These are phyloP conservation scores for Abscondita cerata DNA, from an alignment of 2,888 invertebrate genomes.

Conservation along the genomic window DNA sequence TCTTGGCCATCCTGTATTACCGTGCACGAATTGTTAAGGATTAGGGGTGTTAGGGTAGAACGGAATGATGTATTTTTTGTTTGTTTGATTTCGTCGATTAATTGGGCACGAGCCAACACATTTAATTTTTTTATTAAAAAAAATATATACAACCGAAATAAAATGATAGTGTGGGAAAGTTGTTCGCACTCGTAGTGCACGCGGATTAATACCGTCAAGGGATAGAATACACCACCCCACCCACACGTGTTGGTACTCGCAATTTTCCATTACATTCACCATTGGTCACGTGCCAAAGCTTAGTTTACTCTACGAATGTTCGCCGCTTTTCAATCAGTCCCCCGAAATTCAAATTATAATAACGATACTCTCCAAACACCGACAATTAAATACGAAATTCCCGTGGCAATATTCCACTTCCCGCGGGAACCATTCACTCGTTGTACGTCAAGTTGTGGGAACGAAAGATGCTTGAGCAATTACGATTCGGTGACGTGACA, in stretches of 20 bases:
- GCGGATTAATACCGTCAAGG: conserved; percentile 47
- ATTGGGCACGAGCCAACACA: too few species aligned
- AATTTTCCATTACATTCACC: conserved; percentile 24
- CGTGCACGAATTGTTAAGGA: too few species aligned
- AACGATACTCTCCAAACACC: conserved; percentile 42
- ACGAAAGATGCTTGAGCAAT: conserved; percentile 5
- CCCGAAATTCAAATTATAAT: conserved; percentile 46
- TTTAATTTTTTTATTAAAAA: too few species aligned
- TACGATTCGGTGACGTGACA: conserved; percentile 1
- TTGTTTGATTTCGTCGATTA: too few species aligned
- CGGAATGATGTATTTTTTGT: too few species aligned
- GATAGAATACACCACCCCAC: conserved; percentile 44
- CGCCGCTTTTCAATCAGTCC: conserved; percentile 44
- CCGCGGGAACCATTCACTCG: conserved; percentile 22
- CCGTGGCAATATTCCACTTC: conserved; percentile 29
- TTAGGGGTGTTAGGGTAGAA: too few species aligned
- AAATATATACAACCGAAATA: conserved; percentile 12
- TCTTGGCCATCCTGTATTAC: too few species aligned
- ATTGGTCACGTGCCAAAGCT: conserved; percentile 45
- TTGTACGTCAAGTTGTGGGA: conserved; percentile 15
- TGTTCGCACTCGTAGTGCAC: conserved; percentile 50
- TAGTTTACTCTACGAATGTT: conserved; percentile 41
- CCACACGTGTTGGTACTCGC: conserved; percentile 24
- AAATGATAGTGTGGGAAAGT: conserved; percentile 50
- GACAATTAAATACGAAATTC: conserved; percentile 37